phyloP scores from a whole-genome alignment of 2,888 invertebrate species.

The Coelinius sp. region DNA sequence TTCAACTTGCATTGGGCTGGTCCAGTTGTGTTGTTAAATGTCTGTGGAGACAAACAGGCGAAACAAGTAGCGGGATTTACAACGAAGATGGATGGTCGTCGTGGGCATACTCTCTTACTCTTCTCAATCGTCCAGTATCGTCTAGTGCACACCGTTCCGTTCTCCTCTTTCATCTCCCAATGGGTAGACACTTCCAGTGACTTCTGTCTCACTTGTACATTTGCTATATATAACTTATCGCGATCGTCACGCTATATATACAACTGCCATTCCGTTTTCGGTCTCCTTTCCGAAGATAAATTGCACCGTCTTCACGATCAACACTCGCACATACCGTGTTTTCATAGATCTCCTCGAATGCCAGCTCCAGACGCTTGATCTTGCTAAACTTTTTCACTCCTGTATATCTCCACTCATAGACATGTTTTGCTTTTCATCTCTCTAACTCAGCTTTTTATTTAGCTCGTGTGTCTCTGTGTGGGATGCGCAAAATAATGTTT shows the following conservation, averaged over 20 bases:
- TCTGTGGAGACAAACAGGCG: conserved; percentile 61
- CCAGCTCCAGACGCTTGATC: background rate
- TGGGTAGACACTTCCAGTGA: conserved; percentile 1
- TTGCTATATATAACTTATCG: conserved; percentile 15
- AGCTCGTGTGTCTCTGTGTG: background rate
- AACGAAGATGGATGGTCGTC: conserved; percentile 62
- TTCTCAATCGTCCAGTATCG: conserved; percentile 44
- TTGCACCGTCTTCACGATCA: conserved; percentile 25
- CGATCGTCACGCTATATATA: conserved; percentile 29
- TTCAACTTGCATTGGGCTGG: conserved; percentile 38
- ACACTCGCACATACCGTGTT: conserved; percentile 7
- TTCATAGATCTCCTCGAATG: background rate
- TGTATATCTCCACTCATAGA: background rate
- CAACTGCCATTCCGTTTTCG: conserved; percentile 20
- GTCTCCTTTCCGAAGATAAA: conserved; percentile 37
- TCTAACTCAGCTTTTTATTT: background rate
- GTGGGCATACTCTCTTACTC: conserved; percentile 33
- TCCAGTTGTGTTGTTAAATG: conserved; percentile 51
- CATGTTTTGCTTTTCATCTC: background rate
- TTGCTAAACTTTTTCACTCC: background rate
- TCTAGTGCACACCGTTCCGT: conserved; percentile 35
- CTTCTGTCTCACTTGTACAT: background rate
- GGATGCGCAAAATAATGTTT: background rate
- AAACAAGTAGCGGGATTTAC: conserved; percentile 56
- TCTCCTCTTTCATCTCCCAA: conserved; percentile 31